Evolutionary conservation across 2,888 invertebrate genomes (phyloP).

Genomic region (Callyntrura guangdongensis): DNA sequence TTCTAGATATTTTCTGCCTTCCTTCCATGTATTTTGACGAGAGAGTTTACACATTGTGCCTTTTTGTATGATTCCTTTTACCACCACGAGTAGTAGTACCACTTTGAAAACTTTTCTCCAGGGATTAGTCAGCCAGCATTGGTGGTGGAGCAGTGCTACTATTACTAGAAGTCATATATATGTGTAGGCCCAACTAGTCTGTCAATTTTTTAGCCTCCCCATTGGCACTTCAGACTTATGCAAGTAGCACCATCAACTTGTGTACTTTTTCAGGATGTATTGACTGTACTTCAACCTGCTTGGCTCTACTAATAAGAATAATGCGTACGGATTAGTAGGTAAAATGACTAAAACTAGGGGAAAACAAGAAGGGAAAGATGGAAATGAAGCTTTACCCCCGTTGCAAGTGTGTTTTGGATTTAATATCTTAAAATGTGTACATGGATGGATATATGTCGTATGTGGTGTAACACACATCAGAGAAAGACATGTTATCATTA

Average conservation of each 20-base stretch:
- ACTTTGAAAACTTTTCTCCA: conserved; percentile 68
- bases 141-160: not conserved
- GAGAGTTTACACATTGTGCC: too few species aligned
- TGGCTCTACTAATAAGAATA: not conserved
- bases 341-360: not conserved
- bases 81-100: not conserved
- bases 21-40: too few species aligned
- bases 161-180: too few species aligned
- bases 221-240: not conserved
- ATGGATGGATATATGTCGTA: not conserved
- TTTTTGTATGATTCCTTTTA: not conserved
- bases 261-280: not conserved
- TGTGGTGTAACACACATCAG: too few species aligned
- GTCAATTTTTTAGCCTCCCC: conserved; percentile 3
- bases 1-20: not conserved
- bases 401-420: not conserved
- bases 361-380: not conserved
- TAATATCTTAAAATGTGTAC: not conserved
- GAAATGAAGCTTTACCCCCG: not conserved
- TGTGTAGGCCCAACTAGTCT: conserved; percentile 16
- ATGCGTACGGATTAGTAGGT: not conserved
- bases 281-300: not conserved
- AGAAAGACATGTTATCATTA: too few species aligned
- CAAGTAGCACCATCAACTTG: not conserved
- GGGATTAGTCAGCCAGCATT: conserved; percentile 60